Evolutionary conservation across 2,113 vertebrate genomes (phyloP), one percentile per base, ranked within the genome.

Genomic region (Nerophis lumbriciformis): DNA sequence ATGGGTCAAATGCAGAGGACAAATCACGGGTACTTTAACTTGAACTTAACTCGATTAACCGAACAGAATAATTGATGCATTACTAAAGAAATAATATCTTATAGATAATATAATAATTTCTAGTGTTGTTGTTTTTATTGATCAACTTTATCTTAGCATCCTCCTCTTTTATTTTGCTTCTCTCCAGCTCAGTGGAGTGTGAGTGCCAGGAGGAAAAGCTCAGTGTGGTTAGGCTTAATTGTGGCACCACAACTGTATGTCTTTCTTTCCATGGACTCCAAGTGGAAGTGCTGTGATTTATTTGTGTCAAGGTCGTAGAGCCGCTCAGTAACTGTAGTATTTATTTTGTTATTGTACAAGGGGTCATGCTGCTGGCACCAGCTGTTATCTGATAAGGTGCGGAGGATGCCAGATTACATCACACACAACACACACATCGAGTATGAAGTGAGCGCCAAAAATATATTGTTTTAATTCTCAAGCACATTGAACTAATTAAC

Each of bases 181-280:
- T 19, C 19, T 19, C 19, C 19, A 19, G 2, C 19, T 19, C 19
- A 19, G 19, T 19, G 39, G 57, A 58, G 63, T 53, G 67, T 15
- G 49, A 15, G 62, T 50, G 50, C 38, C 19, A 19, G 19, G 19
- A 19, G 19, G 19, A 19, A 19, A 19, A 19, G 19, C 19, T 19
- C 19, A 19, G 61, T 13, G 71, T 39, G 59, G 10, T 64, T 50
- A 61, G 0, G 59, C 59, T 38, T 64, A 37, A 37, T 37, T 36
- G 52, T 6, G 55, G 39, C 10, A 57, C 21, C 39, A 11, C 39
- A 57, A 21, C 55, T 8, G 8, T 45, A 12, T 45, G 39, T 6
- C 55, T 6, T 42, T 16, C 6, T 39, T 7, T 4, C 4, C 37
- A 38, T 8, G 8, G 5, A 12, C 15, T 15, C 38, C 38, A 42